A percentile compares a stretch with the other conserved stretches of the same genome.
Conservation (phyloP, 2,797 vertebrate genomes). For the Ptychobarbus kaznakovi region DNA sequence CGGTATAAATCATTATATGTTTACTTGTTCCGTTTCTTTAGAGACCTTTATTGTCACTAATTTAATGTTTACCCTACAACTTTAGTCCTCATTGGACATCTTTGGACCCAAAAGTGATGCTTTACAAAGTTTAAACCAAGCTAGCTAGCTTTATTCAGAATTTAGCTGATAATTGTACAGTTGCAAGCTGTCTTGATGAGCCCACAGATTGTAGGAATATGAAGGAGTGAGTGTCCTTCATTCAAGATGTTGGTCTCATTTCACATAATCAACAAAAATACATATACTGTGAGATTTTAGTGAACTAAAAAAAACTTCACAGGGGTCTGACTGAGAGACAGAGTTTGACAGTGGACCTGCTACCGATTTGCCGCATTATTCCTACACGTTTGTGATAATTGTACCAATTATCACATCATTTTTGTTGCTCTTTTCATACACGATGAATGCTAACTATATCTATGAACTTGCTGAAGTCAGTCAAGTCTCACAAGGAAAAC, state of each 20-base stretch:
- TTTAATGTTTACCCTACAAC: neutral
- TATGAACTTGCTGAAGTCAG: neutral
- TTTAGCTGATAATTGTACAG: slow-evolving; percentile 6
- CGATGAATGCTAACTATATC: neutral
- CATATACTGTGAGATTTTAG: neutral
- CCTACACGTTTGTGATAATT: neutral
- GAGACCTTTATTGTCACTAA: neutral
- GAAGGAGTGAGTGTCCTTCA: neutral
- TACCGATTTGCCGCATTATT: neutral
- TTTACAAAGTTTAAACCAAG: neutral
- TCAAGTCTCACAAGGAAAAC: neutral
- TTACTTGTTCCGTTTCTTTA: neutral
- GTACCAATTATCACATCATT: no score
- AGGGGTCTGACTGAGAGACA: neutral
- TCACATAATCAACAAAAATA: slow-evolving; percentile 24
- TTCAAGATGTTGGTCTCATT: slow-evolving; percentile 18
- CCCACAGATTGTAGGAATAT: neutral
- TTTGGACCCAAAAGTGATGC: neutral
- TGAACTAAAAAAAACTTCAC: neutral
- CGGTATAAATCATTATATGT: neutral
- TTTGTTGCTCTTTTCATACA: neutral
- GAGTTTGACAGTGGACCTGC: slow-evolving; percentile 5
- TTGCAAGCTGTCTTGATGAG: neutral
- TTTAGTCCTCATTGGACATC: neutral
- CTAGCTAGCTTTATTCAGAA: neutral